Percentiles rank a stretch among this genome's conserved stretches.
Conservation (phyloP, 2,113 vertebrate species). For the Gavia stellata region DNA sequence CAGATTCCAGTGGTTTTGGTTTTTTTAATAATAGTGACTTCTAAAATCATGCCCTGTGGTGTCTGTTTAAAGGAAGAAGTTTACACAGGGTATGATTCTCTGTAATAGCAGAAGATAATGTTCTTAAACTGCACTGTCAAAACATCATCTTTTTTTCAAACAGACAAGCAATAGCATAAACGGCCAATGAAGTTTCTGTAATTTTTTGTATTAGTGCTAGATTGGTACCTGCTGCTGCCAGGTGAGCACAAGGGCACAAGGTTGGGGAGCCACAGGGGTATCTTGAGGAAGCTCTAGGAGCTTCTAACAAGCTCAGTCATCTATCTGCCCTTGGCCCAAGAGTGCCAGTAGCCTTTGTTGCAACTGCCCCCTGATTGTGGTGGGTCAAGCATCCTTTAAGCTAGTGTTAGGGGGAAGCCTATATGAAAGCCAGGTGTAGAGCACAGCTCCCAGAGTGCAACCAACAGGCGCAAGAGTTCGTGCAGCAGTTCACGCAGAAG, state of each 20-base stretch:
- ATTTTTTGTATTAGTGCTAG: neutral
- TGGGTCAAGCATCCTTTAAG: neutral
- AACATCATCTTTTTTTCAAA: neutral
- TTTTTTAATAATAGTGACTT: neutral
- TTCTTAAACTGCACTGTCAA: neutral
- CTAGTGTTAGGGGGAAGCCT: no score
- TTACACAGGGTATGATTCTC: neutral
- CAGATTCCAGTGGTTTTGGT: neutral
- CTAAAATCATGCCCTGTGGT: neutral
- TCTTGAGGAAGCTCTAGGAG: neutral
- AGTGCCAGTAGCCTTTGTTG: neutral
- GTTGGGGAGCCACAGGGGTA: neutral
- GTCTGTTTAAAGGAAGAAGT: neutral
- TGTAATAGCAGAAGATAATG: neutral
- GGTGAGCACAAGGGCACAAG: neutral
- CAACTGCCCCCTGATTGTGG: neutral
- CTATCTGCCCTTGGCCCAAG: neutral
- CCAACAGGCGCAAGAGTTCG: neutral
- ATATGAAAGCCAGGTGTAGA: rapidly evolving
- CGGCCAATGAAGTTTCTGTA: neutral
- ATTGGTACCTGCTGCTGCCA: neutral
- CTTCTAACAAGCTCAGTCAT: neutral
- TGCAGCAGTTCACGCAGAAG: neutral
- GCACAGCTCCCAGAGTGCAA: neutral
- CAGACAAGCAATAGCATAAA: neutral